Base-by-base conservation (phyloP, 2,113 vertebrate species). In the Ploceus nigricollis region DNA sequence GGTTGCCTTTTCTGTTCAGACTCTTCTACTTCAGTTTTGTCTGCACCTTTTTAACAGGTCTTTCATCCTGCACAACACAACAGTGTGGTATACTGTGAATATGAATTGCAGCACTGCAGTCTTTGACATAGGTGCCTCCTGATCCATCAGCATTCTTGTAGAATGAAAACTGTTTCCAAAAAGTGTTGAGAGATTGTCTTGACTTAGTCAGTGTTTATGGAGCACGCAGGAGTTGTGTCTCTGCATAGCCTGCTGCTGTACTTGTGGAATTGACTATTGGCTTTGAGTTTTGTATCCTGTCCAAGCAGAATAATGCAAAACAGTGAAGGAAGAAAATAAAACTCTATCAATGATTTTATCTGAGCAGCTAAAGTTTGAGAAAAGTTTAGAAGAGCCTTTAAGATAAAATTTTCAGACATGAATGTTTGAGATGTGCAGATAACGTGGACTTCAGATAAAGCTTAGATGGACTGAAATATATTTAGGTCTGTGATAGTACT, bases 21-120 rank as follows among this genome's bases (percentile, higher is more conserved):
- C 21, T 88, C 1, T 64, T 69, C 15, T 57, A 2, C 31, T 80
- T 80, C 15, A n/a, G 9, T 57, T 57, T 47, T 65, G 9, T 33
- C 7, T 5, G 0, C 1, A 1, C 3, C 30, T 78, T 50, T 51
- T 79, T 78, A 3, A 2, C 16, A 40, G 1, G 25, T 14, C 24
- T 61, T 90, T 45, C 5, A 12, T 88, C 33, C 31, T 57, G 35
- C 42, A 27, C 9, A 22, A 4, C 23, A 22, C 2, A 3, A 10
- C 7, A 5, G 6, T 15, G 21, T 47, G 18, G 3, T 70, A 18
- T 1, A 0, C 15, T 15, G 23, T 40, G 56, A 63, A 48, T 15
- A n/a, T 15, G 27, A 90, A 44, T 35, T 53, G 22, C 1, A 4
- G n/a, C 6, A 6, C 35, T 24, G 6, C 44, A 35, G 6, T 37